These are phyloP conservation scores for Cryptosula pallasiana DNA, from an alignment of 2,888 invertebrate species.

Conservation along the genomic window DNA sequence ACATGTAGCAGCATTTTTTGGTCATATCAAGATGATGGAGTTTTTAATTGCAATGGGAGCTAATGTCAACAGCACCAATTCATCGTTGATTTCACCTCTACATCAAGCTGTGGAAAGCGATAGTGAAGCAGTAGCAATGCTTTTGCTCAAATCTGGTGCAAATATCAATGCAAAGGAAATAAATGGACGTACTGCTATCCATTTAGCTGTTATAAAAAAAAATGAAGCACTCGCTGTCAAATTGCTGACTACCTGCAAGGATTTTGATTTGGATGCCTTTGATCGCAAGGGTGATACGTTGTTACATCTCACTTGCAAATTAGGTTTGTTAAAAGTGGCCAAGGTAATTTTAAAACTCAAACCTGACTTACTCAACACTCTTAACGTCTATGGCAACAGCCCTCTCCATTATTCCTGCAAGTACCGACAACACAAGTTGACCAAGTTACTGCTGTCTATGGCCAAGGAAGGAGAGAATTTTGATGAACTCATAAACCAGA, in stretches of 20 bases:
- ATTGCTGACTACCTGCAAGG: background rate
- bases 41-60: background rate
- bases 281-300: background rate
- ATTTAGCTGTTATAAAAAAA: background rate
- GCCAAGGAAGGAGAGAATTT: background rate
- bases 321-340: background rate
- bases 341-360: background rate
- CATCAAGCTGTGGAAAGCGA: background rate
- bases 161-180: background rate
- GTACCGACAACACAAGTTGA: background rate
- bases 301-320: background rate
- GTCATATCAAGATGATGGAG: background rate
- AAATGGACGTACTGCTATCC: background rate
- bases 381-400: conserved; percentile 3
- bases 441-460: background rate
- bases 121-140: background rate
- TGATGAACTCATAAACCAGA: background rate
- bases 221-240: background rate
- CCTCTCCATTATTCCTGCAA: conserved; percentile 6
- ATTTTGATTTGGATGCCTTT: background rate
- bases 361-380: background rate
- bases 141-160: background rate
- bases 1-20: background rate
- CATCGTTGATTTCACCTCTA: background rate
- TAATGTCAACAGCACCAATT: background rate